Evolutionary conservation across 2,888 invertebrate species (phyloP).

Genomic region (Drosophila vallismaia): DNA sequence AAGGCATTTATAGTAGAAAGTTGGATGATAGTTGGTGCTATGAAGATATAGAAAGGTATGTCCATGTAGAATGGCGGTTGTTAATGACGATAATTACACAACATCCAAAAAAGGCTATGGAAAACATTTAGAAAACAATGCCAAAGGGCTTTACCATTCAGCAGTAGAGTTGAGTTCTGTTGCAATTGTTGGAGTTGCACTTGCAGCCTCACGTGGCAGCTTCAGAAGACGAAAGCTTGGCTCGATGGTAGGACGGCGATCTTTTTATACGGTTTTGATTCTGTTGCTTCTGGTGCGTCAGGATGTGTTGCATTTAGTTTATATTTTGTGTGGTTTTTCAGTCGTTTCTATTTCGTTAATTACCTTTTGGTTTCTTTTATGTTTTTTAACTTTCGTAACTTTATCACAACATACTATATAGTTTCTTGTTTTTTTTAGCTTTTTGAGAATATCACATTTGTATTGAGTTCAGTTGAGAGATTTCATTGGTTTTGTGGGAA

Average conservation of each 20-base stretch:
- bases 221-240: background rate
- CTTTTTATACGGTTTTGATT: slow-evolving; percentile 20
- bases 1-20: slow-evolving; percentile 1
- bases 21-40: slow-evolving; percentile 42
- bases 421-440: slow-evolving; percentile 10
- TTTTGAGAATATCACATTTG: slow-evolving; percentile 50
- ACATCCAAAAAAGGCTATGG: slow-evolving; percentile 66
- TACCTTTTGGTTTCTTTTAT: slow-evolving; percentile 20
- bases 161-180: slow-evolving; percentile 34
- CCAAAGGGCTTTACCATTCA: slow-evolving; percentile 69
- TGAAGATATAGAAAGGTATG: slow-evolving; percentile 45
- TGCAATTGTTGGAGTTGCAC: background rate
- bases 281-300: slow-evolving; percentile 17
- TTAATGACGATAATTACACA: slow-evolving; percentile 75
- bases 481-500: slow-evolving; percentile 69
- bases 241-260: slow-evolving; percentile 21
- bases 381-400: slow-evolving; percentile 30
- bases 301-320: slow-evolving; percentile 15
- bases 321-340: slow-evolving; percentile 31
- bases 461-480: slow-evolving; percentile 48
- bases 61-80: slow-evolving; percentile 63
- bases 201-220: background rate
- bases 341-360: slow-evolving; percentile 43
- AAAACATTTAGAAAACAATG: slow-evolving; percentile 57
- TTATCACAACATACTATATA: slow-evolving; percentile 44